Percentiles rank a stretch among this genome's conserved stretches.
Conservation (phyloP, 2,888 invertebrate species). For the Empis stercorea region DNA sequence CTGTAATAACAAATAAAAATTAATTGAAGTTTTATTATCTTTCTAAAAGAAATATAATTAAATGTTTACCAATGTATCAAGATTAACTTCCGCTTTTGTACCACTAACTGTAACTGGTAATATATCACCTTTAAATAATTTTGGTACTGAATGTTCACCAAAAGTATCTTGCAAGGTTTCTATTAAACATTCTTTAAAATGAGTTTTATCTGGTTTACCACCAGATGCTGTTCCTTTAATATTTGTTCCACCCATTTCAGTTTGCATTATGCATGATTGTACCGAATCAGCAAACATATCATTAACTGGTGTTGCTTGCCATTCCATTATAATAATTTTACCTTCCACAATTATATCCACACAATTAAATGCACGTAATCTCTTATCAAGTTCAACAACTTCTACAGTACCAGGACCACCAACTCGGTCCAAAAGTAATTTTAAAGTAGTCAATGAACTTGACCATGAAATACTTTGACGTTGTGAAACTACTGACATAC, state of each 20-base stretch:
- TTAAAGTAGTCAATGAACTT: slow-evolving; percentile 45
- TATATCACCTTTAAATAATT: slow-evolving; percentile 83
- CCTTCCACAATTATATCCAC: slow-evolving; percentile 72
- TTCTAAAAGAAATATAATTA: no score
- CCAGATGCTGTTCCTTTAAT: slow-evolving; percentile 47
- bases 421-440: slow-evolving; percentile 65
- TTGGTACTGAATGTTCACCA: slow-evolving; percentile 85
- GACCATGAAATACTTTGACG: slow-evolving; percentile 81
- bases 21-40: background rate
- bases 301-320: slow-evolving; percentile 88
- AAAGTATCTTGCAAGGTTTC: slow-evolving; percentile 69
- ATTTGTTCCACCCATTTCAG: slow-evolving; percentile 53
- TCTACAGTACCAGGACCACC: slow-evolving; percentile 55
- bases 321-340: slow-evolving; percentile 78
- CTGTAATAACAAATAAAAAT: slow-evolving; percentile 31
- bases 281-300: slow-evolving; percentile 98
- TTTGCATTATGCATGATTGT: slow-evolving; percentile 74
- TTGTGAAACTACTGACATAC: slow-evolving; percentile 85
- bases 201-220: slow-evolving; percentile 74
- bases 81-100: slow-evolving; percentile 73
- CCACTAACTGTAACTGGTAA: slow-evolving; percentile 74
- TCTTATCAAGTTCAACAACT: slow-evolving; percentile 53
- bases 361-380: slow-evolving; percentile 67
- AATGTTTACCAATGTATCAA: slow-evolving; percentile 46
- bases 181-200: slow-evolving; percentile 61